Percentiles rank a stretch among this genome's conserved stretches.
Conservation (phyloP, 2,797 vertebrate genomes). For the Gila robusta region DNA sequence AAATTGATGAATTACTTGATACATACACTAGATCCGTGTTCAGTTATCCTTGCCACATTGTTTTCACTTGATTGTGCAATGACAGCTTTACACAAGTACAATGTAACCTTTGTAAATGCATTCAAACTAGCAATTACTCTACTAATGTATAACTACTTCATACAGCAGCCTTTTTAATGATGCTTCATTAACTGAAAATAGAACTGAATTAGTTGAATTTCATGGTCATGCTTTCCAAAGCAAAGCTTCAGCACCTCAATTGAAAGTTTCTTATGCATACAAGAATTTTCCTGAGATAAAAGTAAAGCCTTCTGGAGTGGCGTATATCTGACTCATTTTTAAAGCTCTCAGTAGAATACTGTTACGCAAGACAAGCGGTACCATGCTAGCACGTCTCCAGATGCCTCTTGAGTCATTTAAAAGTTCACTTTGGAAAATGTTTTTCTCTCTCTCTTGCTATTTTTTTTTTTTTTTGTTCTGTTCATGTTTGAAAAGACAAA, state of each 20-base stretch:
- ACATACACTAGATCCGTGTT: neutral
- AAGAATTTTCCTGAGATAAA: neutral
- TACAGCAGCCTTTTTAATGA: slow-evolving; percentile 1
- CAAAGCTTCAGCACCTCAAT: neutral
- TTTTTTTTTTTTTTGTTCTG: neutral
- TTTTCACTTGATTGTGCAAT: slow-evolving; percentile 1
- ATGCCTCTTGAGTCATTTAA: slow-evolving; percentile 28
- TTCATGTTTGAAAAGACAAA: slow-evolving; percentile 54
- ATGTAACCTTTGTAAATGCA: slow-evolving; percentile 9
- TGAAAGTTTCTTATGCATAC: slow-evolving; percentile 5
- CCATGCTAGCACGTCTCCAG: slow-evolving; percentile 17
- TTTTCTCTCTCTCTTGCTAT: neutral
- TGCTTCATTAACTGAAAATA: neutral
- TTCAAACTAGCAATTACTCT: neutral
- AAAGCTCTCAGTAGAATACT: neutral
- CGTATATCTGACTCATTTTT: slow-evolving; percentile 19
- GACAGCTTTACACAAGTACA: neutral
- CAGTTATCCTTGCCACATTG: neutral
- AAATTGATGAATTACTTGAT: neutral
- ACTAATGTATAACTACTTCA: neutral
- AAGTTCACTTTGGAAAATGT: slow-evolving; percentile 40
- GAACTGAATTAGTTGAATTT: neutral
- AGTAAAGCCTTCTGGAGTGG: neutral
- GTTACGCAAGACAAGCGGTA: slow-evolving; percentile 3
- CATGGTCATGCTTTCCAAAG: slow-evolving; percentile 6